Percentiles rank a stretch among this genome's conserved stretches.
phyloP scores from a whole-genome alignment of 2,113 vertebrate species.

The Globicephala melas region DNA sequence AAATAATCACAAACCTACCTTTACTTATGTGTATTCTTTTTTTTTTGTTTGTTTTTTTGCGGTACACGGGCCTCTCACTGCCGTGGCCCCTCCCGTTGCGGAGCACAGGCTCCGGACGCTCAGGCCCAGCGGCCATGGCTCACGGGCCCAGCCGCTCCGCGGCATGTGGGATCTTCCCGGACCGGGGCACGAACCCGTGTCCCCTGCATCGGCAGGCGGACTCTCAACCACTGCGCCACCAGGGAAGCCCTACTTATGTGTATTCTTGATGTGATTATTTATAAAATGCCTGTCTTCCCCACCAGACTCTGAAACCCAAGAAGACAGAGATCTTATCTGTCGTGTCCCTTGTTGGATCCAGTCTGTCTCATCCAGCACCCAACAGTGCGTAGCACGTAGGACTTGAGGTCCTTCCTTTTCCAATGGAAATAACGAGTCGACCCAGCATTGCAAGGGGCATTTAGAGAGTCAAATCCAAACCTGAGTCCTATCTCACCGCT shows the following conservation, averaged over 20 bases:
- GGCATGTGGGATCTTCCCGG: too few species aligned
- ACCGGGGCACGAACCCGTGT: too few species aligned
- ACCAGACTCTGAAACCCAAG: not conserved
- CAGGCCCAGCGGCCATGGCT: too few species aligned
- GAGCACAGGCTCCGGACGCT: too few species aligned
- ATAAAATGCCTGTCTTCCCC: not conserved
- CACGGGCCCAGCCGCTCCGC: too few species aligned
- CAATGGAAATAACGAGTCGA: not conserved
- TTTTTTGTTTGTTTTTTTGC: too few species aligned
- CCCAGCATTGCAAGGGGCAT: not conserved
- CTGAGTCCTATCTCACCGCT: not conserved
- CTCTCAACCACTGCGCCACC: too few species aligned
- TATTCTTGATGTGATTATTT: not conserved
- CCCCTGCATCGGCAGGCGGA: too few species aligned
- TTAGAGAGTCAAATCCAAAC: not conserved
- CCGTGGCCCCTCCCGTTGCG: accelerated
- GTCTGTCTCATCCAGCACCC: not conserved
- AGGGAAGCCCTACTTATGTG: not conserved
- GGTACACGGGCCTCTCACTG: too few species aligned
- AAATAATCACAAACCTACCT: not conserved
- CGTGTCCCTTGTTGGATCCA: too few species aligned
- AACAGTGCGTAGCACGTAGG: not conserved
- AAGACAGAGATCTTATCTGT: not conserved
- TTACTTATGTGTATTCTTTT: not conserved
- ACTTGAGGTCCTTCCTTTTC: not conserved